Conservation (phyloP, 2,888 invertebrate species). For the Stratiomys singularior region DNA sequence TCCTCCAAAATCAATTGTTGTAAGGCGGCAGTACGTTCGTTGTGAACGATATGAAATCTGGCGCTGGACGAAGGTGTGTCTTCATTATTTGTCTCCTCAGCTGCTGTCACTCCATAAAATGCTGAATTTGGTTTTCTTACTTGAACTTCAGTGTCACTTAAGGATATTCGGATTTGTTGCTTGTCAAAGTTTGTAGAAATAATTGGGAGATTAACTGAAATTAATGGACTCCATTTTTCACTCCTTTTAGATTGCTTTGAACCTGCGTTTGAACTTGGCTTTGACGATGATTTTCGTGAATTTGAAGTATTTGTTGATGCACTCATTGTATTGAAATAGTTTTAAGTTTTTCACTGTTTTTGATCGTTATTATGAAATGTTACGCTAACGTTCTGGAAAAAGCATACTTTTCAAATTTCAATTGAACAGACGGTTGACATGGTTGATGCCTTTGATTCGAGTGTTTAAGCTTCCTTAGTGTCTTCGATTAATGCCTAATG, state of each 20-base stretch:
- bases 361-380: too few species aligned
- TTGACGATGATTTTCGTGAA: neutral
- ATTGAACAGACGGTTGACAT: too few species aligned
- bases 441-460: too few species aligned
- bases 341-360: too few species aligned
- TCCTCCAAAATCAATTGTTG: slow-evolving; percentile 43
- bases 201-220: slow-evolving; percentile 5
- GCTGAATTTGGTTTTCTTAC: slow-evolving; percentile 12
- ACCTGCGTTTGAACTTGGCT: neutral
- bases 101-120: neutral
- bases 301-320: neutral
- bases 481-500: too few species aligned
- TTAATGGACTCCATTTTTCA: neutral
- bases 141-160: slow-evolving; percentile 48
- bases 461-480: too few species aligned
- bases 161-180: slow-evolving; percentile 13
- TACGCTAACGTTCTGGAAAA: too few species aligned
- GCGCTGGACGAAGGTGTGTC: neutral
- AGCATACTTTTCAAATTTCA: too few species aligned
- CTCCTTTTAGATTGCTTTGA: neutral
- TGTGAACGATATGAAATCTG: neutral
- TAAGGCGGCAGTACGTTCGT: neutral
- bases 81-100: neutral
- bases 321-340: neutral
- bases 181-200: slow-evolving; percentile 1